Evolutionary conservation across 2,888 invertebrate genomes (phyloP).

Genomic region (Atethmia centrago): DNA sequence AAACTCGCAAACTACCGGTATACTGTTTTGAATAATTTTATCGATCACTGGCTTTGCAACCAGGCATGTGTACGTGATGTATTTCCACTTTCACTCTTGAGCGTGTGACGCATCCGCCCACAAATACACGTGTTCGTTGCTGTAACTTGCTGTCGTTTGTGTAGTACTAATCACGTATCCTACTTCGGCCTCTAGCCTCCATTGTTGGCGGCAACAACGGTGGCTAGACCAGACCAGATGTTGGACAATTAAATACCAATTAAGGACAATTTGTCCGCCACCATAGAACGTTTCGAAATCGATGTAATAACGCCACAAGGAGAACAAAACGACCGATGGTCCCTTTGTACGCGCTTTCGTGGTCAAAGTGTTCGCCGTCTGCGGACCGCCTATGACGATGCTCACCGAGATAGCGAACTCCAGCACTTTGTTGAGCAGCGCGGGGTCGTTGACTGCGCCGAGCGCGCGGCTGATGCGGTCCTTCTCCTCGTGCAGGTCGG

Average conservation of each 20-base stretch:
- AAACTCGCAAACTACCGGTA: neutral
- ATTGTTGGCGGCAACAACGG: too few relatives aligned
- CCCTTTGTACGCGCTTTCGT: neutral
- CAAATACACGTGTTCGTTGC: constrained; percentile 4
- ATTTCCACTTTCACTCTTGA: constrained; percentile 23
- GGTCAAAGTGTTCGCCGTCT: neutral
- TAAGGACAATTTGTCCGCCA: too few relatives aligned
- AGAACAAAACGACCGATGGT: neutral
- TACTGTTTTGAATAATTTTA: constrained; percentile 6
- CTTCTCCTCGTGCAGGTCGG: constrained; percentile 98
- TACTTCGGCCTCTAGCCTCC: neutral
- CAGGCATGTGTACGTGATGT: constrained; percentile 5
- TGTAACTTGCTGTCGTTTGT: constrained; percentile 1
- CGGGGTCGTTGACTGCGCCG: constrained; percentile 94
- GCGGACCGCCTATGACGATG: neutral
- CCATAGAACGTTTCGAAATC: neutral
- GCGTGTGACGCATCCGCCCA: neutral
- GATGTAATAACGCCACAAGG: neutral
- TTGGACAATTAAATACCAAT: too few relatives aligned
- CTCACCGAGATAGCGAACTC: constrained; percentile 95
- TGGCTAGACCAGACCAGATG: too few relatives aligned
- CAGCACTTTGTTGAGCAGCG: constrained; percentile 93
- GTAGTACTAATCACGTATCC: neutral
- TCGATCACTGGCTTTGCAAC: neutral
- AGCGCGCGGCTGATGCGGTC: constrained; percentile 96